Base-by-base conservation (phyloP, 2,113 vertebrate genomes). In the Rhadina sibilatrix region DNA sequence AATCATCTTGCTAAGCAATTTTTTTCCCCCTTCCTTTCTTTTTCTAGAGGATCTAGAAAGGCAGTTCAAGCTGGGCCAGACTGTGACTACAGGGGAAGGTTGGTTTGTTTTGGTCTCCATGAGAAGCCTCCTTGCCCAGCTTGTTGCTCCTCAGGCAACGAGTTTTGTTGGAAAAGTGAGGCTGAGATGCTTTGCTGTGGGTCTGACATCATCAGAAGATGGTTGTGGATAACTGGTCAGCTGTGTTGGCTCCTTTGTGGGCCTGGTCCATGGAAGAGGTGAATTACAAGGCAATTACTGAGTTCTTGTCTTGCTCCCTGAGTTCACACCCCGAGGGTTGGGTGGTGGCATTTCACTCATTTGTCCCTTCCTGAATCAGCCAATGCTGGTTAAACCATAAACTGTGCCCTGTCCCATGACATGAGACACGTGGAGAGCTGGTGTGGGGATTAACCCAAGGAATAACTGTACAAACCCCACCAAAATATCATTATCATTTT, bases 1-100 rank as follows among this genome's bases (percentile, higher is more conserved):
- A 96, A 97, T 97, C 97, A 97, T 97, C 96, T 94, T 88, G 92
- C 79, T 97, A 95, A 96, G 92, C 93, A 88, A 33, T 90, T 95
- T 95, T 83, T 40, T 1, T 2, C 7, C n/a, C n/a, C 59, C 22
- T 93, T 91, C 46, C 57, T 63, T 92, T 86, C 75, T 72, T 92
- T 95, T 93, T 65, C 50, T 78, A 83, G 70, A 93, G 50, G 91
- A 87, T 94, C 53, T 93, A 81, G 84, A 89, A 63, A 82, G 42
- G 90, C 84, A 88, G 47, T 61, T 89, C 22, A n/a, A 57, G 60
- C 60, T 80, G 69, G 53, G 61, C 74, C 74, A 90, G 83, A 23
- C 86, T 75, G 77, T 8, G 61, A 90, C 37, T 65, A 3, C 2
- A 89, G 33, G 49, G 63, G 71, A 84, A 69, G 78, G 37, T 31